Evolutionary conservation across 2,797 vertebrate species (phyloP).

Genomic region (Pseudomugil gertrudae): DNA sequence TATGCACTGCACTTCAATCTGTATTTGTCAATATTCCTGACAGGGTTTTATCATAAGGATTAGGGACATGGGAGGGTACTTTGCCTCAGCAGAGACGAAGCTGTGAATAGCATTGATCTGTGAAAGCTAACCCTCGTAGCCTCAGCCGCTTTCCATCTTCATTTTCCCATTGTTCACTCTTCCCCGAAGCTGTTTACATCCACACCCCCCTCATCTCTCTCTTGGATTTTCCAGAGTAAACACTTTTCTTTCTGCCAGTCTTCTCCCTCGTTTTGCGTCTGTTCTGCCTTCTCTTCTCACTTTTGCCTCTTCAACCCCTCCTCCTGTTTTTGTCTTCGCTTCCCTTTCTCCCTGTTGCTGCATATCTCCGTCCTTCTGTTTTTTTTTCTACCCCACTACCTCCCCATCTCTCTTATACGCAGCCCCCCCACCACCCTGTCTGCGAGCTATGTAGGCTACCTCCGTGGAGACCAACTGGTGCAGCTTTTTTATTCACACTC

Average conservation of each 20-base stretch:
- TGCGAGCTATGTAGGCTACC: conserved; percentile 83
- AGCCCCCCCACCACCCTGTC: conserved; percentile 63
- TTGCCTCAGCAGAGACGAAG: conserved; percentile 47
- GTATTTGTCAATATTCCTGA: conserved; percentile 60
- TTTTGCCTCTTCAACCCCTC: conserved; percentile 21
- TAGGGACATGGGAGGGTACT: conserved; percentile 39
- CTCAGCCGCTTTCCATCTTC: conserved; percentile 42
- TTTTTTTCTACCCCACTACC: conserved; percentile 8
- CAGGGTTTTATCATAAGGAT: conserved; percentile 51
- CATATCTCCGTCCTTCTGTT: conserved; percentile 55
- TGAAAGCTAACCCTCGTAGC: conserved; percentile 67
- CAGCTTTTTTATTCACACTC: conserved; percentile 71
- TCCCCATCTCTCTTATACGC: conserved; percentile 36
- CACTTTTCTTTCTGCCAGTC: conserved; percentile 63
- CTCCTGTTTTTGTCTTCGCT: conserved; percentile 46
- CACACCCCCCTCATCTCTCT: conserved; percentile 30
- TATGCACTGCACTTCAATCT: conserved; percentile 43
- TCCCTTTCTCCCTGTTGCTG: conserved; percentile 46
- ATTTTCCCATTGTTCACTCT: conserved; percentile 67
- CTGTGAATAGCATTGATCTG: conserved; percentile 69
- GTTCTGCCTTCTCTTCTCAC: conserved; percentile 32
- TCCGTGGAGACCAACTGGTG: conserved; percentile 78
- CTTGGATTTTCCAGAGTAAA: conserved; percentile 72
- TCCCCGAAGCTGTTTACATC: conserved; percentile 74
- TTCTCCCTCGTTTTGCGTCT: conserved; percentile 38